These are phyloP conservation scores for Cheilosia impressa DNA, from an alignment of 2,888 invertebrate genomes.

Conservation along the genomic window DNA sequence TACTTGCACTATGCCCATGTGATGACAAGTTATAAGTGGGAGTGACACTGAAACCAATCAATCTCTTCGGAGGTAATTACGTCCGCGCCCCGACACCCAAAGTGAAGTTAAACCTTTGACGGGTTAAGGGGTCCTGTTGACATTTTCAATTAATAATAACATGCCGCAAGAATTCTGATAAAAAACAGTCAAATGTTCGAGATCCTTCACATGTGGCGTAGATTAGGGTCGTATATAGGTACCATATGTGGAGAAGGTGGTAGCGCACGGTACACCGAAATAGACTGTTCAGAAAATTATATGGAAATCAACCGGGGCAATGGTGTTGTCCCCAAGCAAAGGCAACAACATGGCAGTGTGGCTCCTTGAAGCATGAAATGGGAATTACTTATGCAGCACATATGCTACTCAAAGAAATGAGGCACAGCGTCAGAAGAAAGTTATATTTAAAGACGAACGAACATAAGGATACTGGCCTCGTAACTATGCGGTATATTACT, in stretches of 20 bases:
- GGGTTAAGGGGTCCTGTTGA: constrained; percentile 55
- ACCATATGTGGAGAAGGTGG: constrained; percentile 2
- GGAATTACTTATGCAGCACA: constrained; percentile 50
- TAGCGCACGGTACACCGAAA: background rate
- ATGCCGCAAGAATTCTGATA: constrained; percentile 12
- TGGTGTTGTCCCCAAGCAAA: constrained; percentile 29
- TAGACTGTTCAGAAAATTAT: constrained; percentile 49
- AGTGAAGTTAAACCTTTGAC: constrained; percentile 29
- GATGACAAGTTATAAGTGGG: constrained; percentile 69
- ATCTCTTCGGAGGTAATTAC: constrained; percentile 37
- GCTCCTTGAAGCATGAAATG: constrained; percentile 67
- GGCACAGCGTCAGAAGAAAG: background rate
- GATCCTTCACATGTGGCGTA: constrained; percentile 29
- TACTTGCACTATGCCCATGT: constrained; percentile 39
- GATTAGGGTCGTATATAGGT: background rate
- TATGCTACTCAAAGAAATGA: constrained; percentile 29
- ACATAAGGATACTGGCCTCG: background rate
- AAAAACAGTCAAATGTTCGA: constrained; percentile 26
- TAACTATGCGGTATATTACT: constrained; percentile 14
- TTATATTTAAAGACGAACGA: background rate
- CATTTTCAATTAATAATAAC: constrained; percentile 51
- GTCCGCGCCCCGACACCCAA: constrained; percentile 29
- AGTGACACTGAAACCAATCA: constrained; percentile 63
- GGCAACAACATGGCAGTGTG: constrained; percentile 45
- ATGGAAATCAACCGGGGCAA: constrained; percentile 65